Evolutionary conservation across 1,140 invertebrate species (phyloP).

Genomic region (Dolichoris vasculosae): DNA sequence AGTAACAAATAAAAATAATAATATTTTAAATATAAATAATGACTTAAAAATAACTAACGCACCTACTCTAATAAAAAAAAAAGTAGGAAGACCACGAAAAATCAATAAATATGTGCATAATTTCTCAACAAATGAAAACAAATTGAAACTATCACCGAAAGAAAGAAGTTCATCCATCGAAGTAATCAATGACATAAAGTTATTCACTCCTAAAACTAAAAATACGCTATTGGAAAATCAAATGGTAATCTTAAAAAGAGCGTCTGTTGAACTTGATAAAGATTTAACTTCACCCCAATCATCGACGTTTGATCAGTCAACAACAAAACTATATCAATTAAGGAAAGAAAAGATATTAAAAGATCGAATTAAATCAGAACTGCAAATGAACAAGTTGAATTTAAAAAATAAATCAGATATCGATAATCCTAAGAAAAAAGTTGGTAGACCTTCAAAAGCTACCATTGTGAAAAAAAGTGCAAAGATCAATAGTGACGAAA

Average conservation of each 20-base stretch:
- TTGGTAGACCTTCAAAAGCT: not conserved
- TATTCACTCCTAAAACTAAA: not conserved
- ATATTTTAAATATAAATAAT: not conserved
- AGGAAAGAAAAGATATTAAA: too few relatives aligned
- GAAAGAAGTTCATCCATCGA: not conserved
- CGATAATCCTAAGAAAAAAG: not conserved
- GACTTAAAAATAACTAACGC: not conserved
- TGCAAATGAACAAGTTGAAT: not conserved
- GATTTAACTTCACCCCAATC: too few relatives aligned
- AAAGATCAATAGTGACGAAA: not conserved
- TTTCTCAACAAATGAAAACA: not conserved
- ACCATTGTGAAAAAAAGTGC: not conserved
- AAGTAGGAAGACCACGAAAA: not conserved
- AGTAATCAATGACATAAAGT: not conserved
- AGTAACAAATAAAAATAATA: too few relatives aligned
- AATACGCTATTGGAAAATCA: not conserved
- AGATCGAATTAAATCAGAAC: not conserved
- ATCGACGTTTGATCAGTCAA: too few relatives aligned
- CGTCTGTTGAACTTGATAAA: not conserved
- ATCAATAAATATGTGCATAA: not conserved
- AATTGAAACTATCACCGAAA: not conserved
- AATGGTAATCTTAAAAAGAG: not conserved
- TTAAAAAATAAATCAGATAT: not conserved
- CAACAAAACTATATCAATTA: too few relatives aligned
- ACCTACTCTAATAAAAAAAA: not conserved